Base-by-base conservation (phyloP, 2,113 vertebrate genomes). In the Struthio camelus region DNA sequence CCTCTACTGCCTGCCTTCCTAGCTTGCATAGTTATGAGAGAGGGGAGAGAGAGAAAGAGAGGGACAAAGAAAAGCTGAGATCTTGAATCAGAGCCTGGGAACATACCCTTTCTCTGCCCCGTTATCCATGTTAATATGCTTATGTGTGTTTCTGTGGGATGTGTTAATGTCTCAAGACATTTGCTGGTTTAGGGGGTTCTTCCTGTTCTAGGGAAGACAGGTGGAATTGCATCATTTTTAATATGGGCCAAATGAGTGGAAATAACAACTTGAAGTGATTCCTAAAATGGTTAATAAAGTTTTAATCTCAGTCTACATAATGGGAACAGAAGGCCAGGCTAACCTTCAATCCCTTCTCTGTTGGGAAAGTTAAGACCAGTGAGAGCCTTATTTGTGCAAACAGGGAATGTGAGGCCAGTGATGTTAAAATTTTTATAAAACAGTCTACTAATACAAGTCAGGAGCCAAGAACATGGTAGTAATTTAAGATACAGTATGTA, bases 331-430 rank as follows among this genome's bases (percentile, higher is more conserved):
- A 34, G 28, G 38, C 19, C 44, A 65, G 34, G 17, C 44, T 81
- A 85, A 89, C n/a, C 32, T 73, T 81, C 9, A 20, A 10, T 44
- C 69, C 10, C 14, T 91, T 70, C 19, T 78, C 28, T 70, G 14
- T 32, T 65, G 65, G 44, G 36, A 42, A 50, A 56, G 23, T 65
- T 64, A 51, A 96, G 44, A 54, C 25, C 72, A 80, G 30, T 40
- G n/a, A 67, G 61, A 46, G 27, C 32, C 46, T 16, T 46, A 16
- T 70, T 62, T 87, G 32, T 25, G 69, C 9, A 30, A 76, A 82
- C 67, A 64, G 23, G 14, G 11, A 70, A 46, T 0, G 3, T 0
- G 3, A 69, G n/a, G 73, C 61, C 24, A 53, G n/a, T 8, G 3
- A 76, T 81, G 17, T 58, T 40, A 65, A 56, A 88, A 18, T 15